phyloP scores from a whole-genome alignment of 2,888 invertebrate species.

The Gerris lacustris region DNA sequence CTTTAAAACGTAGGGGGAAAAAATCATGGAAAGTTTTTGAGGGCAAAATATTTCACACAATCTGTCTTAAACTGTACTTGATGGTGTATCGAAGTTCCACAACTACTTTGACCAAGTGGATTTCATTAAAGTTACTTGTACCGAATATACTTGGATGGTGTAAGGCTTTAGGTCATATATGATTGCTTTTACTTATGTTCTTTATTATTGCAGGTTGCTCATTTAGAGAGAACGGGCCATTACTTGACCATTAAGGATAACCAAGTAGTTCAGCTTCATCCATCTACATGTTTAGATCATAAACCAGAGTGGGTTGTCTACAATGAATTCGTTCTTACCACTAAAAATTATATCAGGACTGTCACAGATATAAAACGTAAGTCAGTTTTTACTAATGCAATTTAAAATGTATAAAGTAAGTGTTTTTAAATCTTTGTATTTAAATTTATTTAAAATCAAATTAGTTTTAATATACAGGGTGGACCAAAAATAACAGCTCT shows the following conservation, averaged over 20 bases:
- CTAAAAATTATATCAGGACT: constrained; percentile 98
- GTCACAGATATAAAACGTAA: constrained; percentile 97
- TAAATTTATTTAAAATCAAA: constrained; percentile 18
- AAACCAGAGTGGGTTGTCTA: constrained; percentile 99
- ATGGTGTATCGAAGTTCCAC: no score
- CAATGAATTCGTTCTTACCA: constrained; percentile 98
- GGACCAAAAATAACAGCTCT: no score
- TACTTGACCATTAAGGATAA: constrained; percentile 99
- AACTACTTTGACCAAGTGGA: no score
- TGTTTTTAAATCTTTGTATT: constrained; percentile 9
- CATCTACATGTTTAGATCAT: constrained; percentile 96
- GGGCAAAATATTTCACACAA: no score
- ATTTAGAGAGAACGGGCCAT: constrained; percentile 93
- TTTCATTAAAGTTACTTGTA: no score
- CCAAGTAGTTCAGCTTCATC: constrained; percentile 96
- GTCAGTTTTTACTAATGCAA: constrained; percentile 34
- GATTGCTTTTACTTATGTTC: background rate
- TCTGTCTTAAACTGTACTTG: no score
- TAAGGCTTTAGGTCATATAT: no score
- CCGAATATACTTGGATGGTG: no score
- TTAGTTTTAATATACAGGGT: background rate
- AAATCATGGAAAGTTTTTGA: no score
- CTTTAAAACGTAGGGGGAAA: no score
- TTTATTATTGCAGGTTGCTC: constrained; percentile 61
- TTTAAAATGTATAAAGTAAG: no score